A percentile compares a stretch with the other conserved stretches of the same genome.
phyloP scores from a whole-genome alignment of 2,113 vertebrate genomes.

The Reinhardtius hippoglossoides region DNA sequence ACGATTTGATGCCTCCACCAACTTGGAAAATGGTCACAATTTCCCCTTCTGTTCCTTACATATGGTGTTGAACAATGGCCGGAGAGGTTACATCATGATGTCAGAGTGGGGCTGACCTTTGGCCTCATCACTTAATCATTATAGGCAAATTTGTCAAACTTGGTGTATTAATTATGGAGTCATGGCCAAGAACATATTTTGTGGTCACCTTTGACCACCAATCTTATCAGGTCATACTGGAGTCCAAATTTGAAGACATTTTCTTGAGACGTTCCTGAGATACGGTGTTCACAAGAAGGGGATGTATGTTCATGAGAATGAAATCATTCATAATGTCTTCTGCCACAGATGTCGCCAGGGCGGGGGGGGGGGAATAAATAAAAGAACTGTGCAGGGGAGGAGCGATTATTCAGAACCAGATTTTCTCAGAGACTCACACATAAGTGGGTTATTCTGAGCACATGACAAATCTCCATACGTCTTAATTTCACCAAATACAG shows the following conservation, averaged over 20 bases:
- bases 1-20: too few relatives aligned
- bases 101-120: neutral
- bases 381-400: neutral
- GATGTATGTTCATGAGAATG: too few relatives aligned
- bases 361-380: neutral
- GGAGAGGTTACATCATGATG: neutral
- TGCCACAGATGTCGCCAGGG: neutral
- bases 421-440: neutral
- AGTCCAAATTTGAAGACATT: too few relatives aligned
- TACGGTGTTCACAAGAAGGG: too few relatives aligned
- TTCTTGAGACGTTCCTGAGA: too few relatives aligned
- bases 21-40: neutral
- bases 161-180: too few relatives aligned
- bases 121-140: neutral
- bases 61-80: neutral
- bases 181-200: too few relatives aligned
- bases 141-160: too few relatives aligned
- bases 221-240: too few relatives aligned
- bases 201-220: too few relatives aligned
- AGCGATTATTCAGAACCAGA: constrained; percentile 8
- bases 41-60: neutral
- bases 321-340: neutral
- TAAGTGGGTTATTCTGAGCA: neutral
- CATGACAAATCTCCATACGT: neutral
- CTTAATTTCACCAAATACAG: neutral